Evolutionary conservation across 2,888 invertebrate species (phyloP).

Genomic region (Stegophylla sp.): DNA sequence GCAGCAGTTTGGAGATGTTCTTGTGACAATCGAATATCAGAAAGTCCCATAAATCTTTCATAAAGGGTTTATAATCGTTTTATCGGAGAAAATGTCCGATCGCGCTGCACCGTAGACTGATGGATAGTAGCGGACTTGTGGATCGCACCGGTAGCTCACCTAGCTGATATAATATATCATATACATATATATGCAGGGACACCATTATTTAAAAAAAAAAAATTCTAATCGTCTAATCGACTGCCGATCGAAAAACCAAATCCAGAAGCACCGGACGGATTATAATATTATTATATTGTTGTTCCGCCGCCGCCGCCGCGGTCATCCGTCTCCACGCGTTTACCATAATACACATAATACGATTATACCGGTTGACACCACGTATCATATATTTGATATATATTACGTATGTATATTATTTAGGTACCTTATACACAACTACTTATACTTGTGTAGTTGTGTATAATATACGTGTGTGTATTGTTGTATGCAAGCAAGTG

Average conservation of each 20-base stretch:
- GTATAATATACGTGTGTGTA: not conserved
- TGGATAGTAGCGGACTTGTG: not conserved
- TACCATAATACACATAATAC: constrained; percentile 35
- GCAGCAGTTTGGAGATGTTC: not conserved
- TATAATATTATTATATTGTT: constrained; percentile 16
- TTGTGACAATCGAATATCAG: not conserved
- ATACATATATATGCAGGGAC: not conserved
- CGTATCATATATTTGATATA: not conserved
- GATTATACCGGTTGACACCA: constrained; percentile 23
- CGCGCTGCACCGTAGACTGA: constrained; percentile 14
- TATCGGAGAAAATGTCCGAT: not conserved
- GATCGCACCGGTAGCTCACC: not conserved
- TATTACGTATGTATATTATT: not conserved
- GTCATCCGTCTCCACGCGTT: constrained; percentile 4
- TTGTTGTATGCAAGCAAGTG: not conserved
- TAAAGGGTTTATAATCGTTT: not conserved
- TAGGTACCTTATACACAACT: not conserved
- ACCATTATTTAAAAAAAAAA: not conserved
- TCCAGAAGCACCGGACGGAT: constrained; percentile 53
- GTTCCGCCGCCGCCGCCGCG: not conserved
- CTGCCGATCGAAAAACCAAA: constrained; percentile 23
- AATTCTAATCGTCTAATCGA: constrained; percentile 9
- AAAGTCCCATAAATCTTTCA: not conserved
- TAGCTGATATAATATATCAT: not conserved
- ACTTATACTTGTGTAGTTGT: not conserved